Base-by-base conservation (phyloP, 2,888 invertebrate species). In the Cerceris rybyensis region DNA sequence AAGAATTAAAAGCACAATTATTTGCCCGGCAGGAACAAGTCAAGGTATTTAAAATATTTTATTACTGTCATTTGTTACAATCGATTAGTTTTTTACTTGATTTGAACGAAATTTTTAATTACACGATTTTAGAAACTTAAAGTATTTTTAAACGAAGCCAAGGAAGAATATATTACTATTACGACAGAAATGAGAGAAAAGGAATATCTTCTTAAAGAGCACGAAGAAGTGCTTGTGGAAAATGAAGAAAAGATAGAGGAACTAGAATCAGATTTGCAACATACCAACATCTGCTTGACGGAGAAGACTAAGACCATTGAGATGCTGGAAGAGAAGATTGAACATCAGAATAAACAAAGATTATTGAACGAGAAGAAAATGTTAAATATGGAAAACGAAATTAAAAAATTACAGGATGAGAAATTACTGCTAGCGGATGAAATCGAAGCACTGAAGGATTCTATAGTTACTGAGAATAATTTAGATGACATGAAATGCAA, bases 141-240 rank as follows among this genome's bases (percentile, higher is more conserved):
- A 82, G 64, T 81, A 39, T 88, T 90, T 50, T 80, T 92, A 6
- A 88, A 92, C 59, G 91, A 92, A 71, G 92, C 92, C 0, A 91
- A 92, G 71, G 83, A 89, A 41, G 92, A 92, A n/a, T 92, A 88
- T 41, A 88, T 92, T 46, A 59, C 66, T 0, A 86, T 90, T 28
- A 88, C 85, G 0, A 71, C 82, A 11, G 83, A 89, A 43, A 82
- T 85, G 28, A 68, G 70, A 17, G 70, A 85, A 28, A 83, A 87
- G 65, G 83, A 88, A 42, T 71, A 78, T 52, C 70, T 78, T 14
- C 46, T 91, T 17, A 87, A 88, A 49, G 76, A 86, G 1, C 84
- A 88, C 67, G 84, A 88, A 16, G 81, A 87, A 68, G 14, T 78
- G 4, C 46, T 90, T 13, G 60, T 85, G 6, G 88, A 88, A 57